phyloP scores from a whole-genome alignment of 2,797 vertebrate species.

The Pseudomugil tenellus region DNA sequence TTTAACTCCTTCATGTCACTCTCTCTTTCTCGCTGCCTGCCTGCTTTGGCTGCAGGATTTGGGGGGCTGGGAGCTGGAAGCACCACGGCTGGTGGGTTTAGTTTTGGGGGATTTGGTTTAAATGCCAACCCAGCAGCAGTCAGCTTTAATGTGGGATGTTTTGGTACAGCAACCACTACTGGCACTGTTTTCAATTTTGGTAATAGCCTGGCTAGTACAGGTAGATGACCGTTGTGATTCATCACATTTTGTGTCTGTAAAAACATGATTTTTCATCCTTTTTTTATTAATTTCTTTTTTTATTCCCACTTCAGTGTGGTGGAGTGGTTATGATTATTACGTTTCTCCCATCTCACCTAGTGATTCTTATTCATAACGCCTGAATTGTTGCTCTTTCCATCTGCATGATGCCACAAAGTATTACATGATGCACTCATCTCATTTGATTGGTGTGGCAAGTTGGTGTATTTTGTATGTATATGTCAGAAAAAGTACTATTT shows the following conservation, averaged over 20 bases:
- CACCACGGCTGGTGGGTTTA: slow-evolving; percentile 94
- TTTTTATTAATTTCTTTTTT: slow-evolving; percentile 2
- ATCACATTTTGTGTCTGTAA: slow-evolving; percentile 61
- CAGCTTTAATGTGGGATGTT: slow-evolving; percentile 97
- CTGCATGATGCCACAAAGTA: slow-evolving; percentile 54
- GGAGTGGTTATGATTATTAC: slow-evolving; percentile 22
- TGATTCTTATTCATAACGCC: slow-evolving; percentile 28
- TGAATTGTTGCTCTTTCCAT: slow-evolving; percentile 35
- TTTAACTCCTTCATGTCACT: slow-evolving; percentile 80
- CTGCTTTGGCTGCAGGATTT: slow-evolving; percentile 92
- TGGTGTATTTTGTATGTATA: slow-evolving; percentile 18
- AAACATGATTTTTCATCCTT: slow-evolving; percentile 39
- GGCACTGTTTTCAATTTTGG: slow-evolving; percentile 96
- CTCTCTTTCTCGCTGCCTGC: slow-evolving; percentile 85
- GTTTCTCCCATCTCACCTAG: slow-evolving; percentile 32
- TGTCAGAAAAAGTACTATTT: not conserved
- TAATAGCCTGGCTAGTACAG: slow-evolving; percentile 97
- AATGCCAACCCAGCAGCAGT: slow-evolving; percentile 92
- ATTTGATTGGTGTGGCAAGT: slow-evolving; percentile 27
- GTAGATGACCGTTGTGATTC: slow-evolving; percentile 85
- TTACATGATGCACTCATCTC: slow-evolving; percentile 21
- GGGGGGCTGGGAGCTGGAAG: slow-evolving; percentile 95
- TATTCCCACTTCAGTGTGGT: slow-evolving; percentile 52
- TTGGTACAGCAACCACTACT: slow-evolving; percentile 92
- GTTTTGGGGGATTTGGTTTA: slow-evolving; percentile 98